Evolutionary conservation across 2,888 invertebrate genomes (phyloP).

Genomic region (Sympetrum striolatum): DNA sequence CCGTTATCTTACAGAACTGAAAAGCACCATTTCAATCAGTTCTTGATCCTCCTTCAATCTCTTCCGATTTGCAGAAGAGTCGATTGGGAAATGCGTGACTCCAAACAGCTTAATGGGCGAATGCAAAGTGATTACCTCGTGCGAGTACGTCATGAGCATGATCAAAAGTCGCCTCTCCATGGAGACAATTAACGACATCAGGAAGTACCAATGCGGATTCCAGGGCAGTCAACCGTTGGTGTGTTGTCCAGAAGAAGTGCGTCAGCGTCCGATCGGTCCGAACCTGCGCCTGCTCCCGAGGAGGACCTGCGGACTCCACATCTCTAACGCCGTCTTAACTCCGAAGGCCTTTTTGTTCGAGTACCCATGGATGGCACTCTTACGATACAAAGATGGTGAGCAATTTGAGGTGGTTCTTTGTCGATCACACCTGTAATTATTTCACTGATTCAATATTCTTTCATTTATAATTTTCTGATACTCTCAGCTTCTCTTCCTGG

Average conservation of each 20-base stretch:
- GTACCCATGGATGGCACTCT: not conserved
- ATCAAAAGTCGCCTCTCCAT: not conserved
- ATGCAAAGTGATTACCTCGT: not conserved
- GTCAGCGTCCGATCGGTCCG: not conserved
- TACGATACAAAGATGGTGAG: not conserved
- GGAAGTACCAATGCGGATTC: not conserved
- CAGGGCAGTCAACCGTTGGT: not conserved
- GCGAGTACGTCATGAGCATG: not conserved
- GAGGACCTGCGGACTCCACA: not conserved
- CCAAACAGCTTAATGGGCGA: not conserved
- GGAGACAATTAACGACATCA: not conserved
- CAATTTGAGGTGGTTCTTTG: no score
- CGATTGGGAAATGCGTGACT: not conserved
- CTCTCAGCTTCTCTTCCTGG: no score
- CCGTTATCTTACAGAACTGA: no score
- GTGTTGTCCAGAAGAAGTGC: not conserved
- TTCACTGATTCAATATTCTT: no score
- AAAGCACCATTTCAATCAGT: no score
- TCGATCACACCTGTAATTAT: no score
- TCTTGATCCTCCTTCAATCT: not conserved
- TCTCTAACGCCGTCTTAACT: not conserved
- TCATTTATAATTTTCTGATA: no score
- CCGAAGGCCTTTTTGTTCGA: not conserved
- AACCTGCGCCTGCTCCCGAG: not conserved
- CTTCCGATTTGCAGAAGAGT: not conserved